Evolutionary conservation across 2,888 invertebrate genomes (phyloP), one percentile per base, ranked within the genome.

Genomic region (Watsonalla cultraria): DNA sequence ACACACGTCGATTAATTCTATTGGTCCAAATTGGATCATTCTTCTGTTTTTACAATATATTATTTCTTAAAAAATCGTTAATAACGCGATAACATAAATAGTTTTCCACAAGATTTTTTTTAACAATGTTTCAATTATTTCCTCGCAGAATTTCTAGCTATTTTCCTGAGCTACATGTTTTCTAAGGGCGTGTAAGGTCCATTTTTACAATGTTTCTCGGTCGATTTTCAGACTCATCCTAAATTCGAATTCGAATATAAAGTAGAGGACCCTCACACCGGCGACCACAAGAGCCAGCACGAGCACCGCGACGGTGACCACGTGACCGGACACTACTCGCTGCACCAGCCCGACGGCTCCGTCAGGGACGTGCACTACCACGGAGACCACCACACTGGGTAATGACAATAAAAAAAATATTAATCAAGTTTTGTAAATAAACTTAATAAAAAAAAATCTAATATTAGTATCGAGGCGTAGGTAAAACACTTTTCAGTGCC

Each of bases 291-390:
- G 70, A 71, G 67, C 58, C 87, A 87, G 68, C 74, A 82, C 50
- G 91, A 91, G 75, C 74, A 78, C 60, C 80, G 85, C 53, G 86
- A 90, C 77, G 92, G 92, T 6, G 87, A 92, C 66, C 83, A 80
- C 15, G 92, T 93, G 55, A 85, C 90, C 65, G 93, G 93, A 15
- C 64, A 90, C 65, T 93, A 93, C 76, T 85, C 84, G 42, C 78
- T 92, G 56, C 87, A 90, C 66, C 89, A 92, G 67, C 82, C 91
- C 24, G 90, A 87, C 56, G 91, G 91, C 59, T 86, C 86, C 62
- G 66, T 90, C 60, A 81, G 90, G 62, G 83, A 82, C 39, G 91
- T 91, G 7, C 82, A 90, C 63, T 91, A 91, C 74, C 76, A 80
- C 61, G 91, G 90, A 34, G 89, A 75, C 61, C 66, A 76, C 46